These are phyloP conservation scores for Polypterus bichir DNA, from an alignment of 2,113 vertebrate genomes.

Conservation along the genomic window DNA sequence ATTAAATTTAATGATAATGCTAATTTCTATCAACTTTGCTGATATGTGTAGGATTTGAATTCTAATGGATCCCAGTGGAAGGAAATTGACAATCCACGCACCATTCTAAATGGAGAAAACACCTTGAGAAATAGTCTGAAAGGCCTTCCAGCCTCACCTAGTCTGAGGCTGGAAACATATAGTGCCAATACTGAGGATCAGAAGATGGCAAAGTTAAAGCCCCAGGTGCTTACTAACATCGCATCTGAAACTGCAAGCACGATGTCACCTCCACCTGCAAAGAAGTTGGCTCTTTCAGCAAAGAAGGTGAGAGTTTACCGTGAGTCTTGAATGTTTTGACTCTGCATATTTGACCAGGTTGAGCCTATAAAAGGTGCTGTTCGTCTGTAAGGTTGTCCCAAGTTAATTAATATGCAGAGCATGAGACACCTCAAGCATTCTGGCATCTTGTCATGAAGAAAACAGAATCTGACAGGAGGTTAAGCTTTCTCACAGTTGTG, in stretches of 20 bases:
- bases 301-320: conserved; percentile 66
- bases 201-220: conserved; percentile 42
- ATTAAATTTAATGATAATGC: too few species aligned
- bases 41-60: conserved; percentile 23
- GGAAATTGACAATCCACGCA: conserved; percentile 30
- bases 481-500: too few species aligned
- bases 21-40: too few species aligned
- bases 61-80: neutral
- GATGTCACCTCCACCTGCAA: conserved; percentile 70
- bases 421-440: too few species aligned
- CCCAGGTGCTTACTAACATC: conserved; percentile 32
- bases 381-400: neutral
- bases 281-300: conserved; percentile 68
- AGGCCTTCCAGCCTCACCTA: conserved; percentile 36
- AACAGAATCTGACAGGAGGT: too few species aligned
- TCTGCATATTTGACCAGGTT: neutral
- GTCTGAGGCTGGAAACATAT: conserved; percentile 12
- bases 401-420: neutral
- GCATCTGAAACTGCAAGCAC: conserved; percentile 39
- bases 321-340: neutral
- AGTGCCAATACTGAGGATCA: conserved; percentile 24
- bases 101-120: conserved; percentile 36
- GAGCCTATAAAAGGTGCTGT: neutral
- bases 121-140: conserved; percentile 29
- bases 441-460: too few species aligned